Base-by-base conservation (phyloP, 2,888 invertebrate genomes). In the Gymnosoma rotundatum region DNA sequence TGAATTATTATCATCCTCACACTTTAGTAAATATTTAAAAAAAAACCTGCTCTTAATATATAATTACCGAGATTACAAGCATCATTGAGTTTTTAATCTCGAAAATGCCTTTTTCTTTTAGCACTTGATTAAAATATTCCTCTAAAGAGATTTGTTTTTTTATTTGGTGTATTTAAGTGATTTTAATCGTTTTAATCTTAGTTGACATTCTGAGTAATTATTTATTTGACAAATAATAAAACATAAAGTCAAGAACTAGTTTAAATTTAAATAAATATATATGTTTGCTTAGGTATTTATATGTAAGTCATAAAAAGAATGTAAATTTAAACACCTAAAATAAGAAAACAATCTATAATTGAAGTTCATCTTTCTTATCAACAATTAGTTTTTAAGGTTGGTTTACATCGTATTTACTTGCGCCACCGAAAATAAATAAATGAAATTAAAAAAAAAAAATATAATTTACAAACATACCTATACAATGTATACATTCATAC, bases 341-440 rank as follows among this genome's bases (percentile, higher is more conserved):
- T 21, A 54, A 58, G 32, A 72, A 72, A 78, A 56, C 7, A 25
- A 60, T 58, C 63, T 63, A 36, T 66, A 75, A 38, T 38, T 60
- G 14, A 64, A 74, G 74, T 81, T 58, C 81, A 78, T 78, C 74
- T 58, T 75, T 58, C 84, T 84, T 84, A 84, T 84, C 84, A 73
- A 56, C 42, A 61, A 72, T 76, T 69, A 21, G 21, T 83, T 67
- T 42, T 25, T 32, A 75, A 50, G 58, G 54, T 73, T 78, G 61
- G 52, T 61, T 64, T 64, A 45, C 60, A 56, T 63, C 20, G 61
- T 73, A 69, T 81, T 76, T 74, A 78, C 64, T 81, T 81, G 84
- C 78, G 84, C 81, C 81, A 81, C 81, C 72, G 74, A 84, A 84
- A 69, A 52, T 42, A 79, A 79, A 73, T 60, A 66, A 63, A 70